Evolutionary conservation across 2,113 vertebrate genomes (phyloP), one percentile per base, ranked within the genome.

Genomic region (Otocyon megalotis): DNA sequence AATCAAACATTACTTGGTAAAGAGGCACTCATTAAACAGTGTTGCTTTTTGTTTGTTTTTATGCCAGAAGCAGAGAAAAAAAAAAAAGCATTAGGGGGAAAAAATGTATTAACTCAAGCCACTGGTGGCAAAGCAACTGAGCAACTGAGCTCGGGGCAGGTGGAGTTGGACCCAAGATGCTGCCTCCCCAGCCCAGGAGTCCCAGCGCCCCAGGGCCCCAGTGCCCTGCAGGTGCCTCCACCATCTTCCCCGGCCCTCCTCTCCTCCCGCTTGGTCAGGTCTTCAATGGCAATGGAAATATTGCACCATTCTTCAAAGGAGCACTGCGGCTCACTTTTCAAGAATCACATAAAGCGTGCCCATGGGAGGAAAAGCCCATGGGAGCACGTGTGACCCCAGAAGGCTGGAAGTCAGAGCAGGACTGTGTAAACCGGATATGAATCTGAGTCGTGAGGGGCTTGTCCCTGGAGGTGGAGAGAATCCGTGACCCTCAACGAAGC

Each of bases 251-350:
- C 0, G 2, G 43, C 14, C 30, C 35, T 4, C 16, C 48, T 26
- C 13, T 0, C 76, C 71, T 54, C 86, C 50, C 0, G 62, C 90
- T 65, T 43, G 12, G 53, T 22, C 35, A 14, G 60, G n/a, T 79
- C 69, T 82, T 56, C 88, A 90, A 85, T 92, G 91, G 80, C n/a
- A 24, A 77, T 13, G 60, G 37, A 92, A 87, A 86, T 58, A 48
- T 77, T 13, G 48, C 14, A 83, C 67, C 67, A 35, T 37, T 91
- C 30, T 87, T 50, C 96, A 92, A 94, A 81, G 89, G 95, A 35
- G 77, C 28, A 50, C 65, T n/a, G 63, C 56, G 54, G 81, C 60
- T 69, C 56, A 83, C 89, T 56, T 77, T 60, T 88, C 74, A 96
- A 50, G 88, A n/a, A 35, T 5, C 1, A 22, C n/a, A 8, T 7